Evolutionary conservation across 2,797 vertebrate genomes (phyloP).

Genomic region (Myotis planiceps): DNA sequence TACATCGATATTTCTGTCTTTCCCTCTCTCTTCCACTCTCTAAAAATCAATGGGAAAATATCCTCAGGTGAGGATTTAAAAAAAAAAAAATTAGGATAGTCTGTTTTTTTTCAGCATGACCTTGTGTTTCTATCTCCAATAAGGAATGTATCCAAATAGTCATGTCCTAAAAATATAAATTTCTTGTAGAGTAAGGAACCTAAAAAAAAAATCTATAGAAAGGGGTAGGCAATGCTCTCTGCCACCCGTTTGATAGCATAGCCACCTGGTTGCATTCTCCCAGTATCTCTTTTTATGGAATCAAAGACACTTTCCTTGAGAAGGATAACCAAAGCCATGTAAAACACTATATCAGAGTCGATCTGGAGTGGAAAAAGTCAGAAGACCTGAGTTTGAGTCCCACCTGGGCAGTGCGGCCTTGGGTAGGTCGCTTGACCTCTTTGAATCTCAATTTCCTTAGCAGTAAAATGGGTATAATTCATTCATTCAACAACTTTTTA

Average conservation of each 20-base stretch:
- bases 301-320: not conserved
- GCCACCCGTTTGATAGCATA: not conserved
- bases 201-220: not conserved
- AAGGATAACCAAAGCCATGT: not conserved
- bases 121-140: not conserved
- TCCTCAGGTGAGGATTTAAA: not conserved
- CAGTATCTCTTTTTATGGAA: not conserved
- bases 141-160: conserved; percentile 22
- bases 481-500: conserved; percentile 31
- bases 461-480: not conserved
- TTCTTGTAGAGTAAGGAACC: not conserved
- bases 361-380: not conserved
- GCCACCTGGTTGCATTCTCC: not conserved
- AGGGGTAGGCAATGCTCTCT: not conserved
- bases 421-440: not conserved
- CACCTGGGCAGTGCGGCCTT: not conserved
- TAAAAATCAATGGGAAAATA: not conserved
- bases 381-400: not conserved
- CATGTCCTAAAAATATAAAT: not conserved
- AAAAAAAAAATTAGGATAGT: not conserved
- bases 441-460: not conserved
- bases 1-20: not conserved
- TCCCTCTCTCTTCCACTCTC: not conserved
- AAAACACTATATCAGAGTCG: not conserved
- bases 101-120: not conserved